A percentile compares a stretch with the other conserved stretches of the same genome.
These are phyloP conservation scores for Neotoma lepida DNA, from an alignment of 2,113 vertebrate genomes.

Conservation along the genomic window DNA sequence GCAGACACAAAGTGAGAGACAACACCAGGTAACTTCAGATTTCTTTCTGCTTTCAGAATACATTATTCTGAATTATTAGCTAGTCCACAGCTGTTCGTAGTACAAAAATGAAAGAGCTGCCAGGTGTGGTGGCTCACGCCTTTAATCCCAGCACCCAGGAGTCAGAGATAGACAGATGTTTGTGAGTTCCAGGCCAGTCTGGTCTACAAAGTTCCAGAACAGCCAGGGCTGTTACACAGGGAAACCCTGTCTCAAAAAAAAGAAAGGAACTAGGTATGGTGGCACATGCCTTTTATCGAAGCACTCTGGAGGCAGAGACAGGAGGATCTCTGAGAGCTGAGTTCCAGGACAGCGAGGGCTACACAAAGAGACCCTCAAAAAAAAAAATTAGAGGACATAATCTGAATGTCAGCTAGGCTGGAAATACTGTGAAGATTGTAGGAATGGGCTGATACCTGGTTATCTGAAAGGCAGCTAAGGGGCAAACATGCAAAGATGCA, in stretches of 20 bases:
- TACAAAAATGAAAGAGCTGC: background rate
- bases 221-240: background rate
- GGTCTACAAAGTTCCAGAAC: background rate
- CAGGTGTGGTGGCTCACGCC: accelerated
- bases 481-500: background rate
- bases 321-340: background rate
- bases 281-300: background rate
- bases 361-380: background rate
- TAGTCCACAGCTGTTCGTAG: background rate
- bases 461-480: background rate
- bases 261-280: background rate
- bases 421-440: background rate
- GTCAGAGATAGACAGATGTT: background rate
- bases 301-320: background rate
- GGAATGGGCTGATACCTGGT: background rate
- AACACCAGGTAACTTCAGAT: background rate
- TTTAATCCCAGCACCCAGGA: background rate
- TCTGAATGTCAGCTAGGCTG: background rate
- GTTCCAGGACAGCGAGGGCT: background rate
- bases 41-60: background rate
- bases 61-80: constrained; percentile 18
- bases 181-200: background rate
- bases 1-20: background rate
- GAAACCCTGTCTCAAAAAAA: background rate
- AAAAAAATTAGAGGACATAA: background rate